phyloP scores from a whole-genome alignment of 2,888 invertebrate genomes.

The Bombylius discolor region DNA sequence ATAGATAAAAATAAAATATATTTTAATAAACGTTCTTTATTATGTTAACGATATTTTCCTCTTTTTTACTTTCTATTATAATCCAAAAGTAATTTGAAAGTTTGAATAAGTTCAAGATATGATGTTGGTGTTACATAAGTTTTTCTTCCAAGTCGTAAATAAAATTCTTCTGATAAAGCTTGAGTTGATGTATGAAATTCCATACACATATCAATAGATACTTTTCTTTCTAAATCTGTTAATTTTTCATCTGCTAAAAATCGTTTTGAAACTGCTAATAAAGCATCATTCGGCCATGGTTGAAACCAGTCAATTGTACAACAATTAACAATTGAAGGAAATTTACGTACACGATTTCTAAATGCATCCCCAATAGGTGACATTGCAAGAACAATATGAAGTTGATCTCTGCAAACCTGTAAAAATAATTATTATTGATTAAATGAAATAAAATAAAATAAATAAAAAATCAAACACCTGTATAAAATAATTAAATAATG shows the following conservation, averaged over 20 bases:
- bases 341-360: constrained; percentile 70
- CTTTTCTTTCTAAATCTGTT: constrained; percentile 54
- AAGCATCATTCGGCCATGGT: constrained; percentile 88
- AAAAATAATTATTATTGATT: not conserved
- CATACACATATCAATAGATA: constrained; percentile 81
- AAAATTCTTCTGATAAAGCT: constrained; percentile 51
- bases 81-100: constrained; percentile 66
- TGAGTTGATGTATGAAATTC: constrained; percentile 78
- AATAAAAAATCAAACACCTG: constrained; percentile 11
- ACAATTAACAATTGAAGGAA: constrained; percentile 86
- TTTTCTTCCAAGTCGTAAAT: constrained; percentile 51
- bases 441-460: not conserved
- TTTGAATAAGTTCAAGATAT: constrained; percentile 80
- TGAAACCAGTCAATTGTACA: constrained; percentile 96
- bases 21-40: not conserved
- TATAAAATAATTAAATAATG: constrained; percentile 84
- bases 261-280: constrained; percentile 73
- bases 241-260: constrained; percentile 72
- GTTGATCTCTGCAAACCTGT: constrained; percentile 72
- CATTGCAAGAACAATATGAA: constrained; percentile 82
- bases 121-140: constrained; percentile 92
- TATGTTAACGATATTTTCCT: not conserved
- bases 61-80: constrained; percentile 59
- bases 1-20: not conserved
- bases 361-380: constrained; percentile 81